These are phyloP conservation scores for Phalacrocorax pelagicus DNA, from an alignment of 2,113 vertebrate species.

Conservation along the genomic window DNA sequence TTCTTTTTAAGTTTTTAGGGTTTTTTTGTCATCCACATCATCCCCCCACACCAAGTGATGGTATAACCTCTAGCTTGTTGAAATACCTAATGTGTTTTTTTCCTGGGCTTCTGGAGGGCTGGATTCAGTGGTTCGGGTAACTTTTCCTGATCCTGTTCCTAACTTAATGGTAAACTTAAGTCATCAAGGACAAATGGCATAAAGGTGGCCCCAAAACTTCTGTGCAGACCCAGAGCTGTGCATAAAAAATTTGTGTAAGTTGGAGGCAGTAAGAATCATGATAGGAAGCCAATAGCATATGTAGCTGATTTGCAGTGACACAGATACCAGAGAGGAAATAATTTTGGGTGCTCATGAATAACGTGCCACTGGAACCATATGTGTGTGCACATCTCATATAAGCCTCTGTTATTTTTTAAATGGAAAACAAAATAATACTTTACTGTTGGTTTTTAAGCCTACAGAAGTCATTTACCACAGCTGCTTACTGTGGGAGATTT, in stretches of 20 bases:
- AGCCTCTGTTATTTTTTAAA: background rate
- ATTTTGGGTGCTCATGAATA: background rate
- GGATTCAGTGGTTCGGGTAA: background rate
- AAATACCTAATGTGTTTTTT: background rate
- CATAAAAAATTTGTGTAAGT: background rate
- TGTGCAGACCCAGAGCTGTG: background rate
- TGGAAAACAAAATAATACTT: constrained; percentile 11
- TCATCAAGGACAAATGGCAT: background rate
- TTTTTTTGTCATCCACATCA: background rate
- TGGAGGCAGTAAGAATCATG: fast-evolving
- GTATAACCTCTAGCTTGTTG: background rate
- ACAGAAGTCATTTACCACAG: background rate
- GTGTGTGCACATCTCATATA: background rate
- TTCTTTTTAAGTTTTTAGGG: background rate
- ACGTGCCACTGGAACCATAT: background rate
- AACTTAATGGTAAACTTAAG: background rate
- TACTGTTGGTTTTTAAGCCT: constrained; percentile 1
- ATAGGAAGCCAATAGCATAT: background rate
- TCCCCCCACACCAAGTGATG: background rate
- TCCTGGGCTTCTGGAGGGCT: background rate
- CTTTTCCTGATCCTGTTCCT: background rate
- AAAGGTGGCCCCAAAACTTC: background rate
- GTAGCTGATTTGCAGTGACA: background rate
- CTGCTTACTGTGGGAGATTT: constrained; percentile 19
- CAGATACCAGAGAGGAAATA: background rate